Evolutionary conservation across 1,140 invertebrate genomes (phyloP).

Genomic region (Paraescarpia echinospica): DNA sequence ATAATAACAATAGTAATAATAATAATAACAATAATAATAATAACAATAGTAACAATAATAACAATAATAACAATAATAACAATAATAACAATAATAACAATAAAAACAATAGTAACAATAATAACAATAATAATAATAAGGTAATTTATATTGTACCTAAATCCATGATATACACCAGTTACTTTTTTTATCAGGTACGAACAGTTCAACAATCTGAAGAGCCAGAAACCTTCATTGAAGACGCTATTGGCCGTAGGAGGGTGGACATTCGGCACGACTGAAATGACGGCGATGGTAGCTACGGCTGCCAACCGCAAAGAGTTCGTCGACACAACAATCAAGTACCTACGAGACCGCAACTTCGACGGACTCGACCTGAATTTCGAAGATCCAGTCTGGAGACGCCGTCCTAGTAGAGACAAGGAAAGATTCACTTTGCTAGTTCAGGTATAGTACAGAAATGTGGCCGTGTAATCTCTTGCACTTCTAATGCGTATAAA

Average conservation of each 20-base stretch:
- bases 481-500: too few relatives aligned
- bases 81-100: too few relatives aligned
- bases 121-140: too few relatives aligned
- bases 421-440: constrained; percentile 47
- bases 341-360: constrained; percentile 85
- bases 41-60: too few relatives aligned
- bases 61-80: too few relatives aligned
- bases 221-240: constrained; percentile 88
- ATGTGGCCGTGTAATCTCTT: too few relatives aligned
- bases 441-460: constrained; percentile 25
- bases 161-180: background rate
- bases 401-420: constrained; percentile 69
- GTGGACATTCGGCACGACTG: constrained; percentile 89
- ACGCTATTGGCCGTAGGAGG: constrained; percentile 89
- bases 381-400: constrained; percentile 86
- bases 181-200: constrained; percentile 64
- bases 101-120: too few relatives aligned
- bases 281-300: constrained; percentile 68
- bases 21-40: too few relatives aligned
- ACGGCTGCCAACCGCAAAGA: constrained; percentile 62
- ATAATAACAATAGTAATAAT: too few relatives aligned
- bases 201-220: constrained; percentile 77
- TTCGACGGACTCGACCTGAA: constrained; percentile 96
- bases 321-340: constrained; percentile 91
- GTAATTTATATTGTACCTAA: too few relatives aligned